phyloP scores from a whole-genome alignment of 2,113 vertebrate species.

The Sylvietta virens region DNA sequence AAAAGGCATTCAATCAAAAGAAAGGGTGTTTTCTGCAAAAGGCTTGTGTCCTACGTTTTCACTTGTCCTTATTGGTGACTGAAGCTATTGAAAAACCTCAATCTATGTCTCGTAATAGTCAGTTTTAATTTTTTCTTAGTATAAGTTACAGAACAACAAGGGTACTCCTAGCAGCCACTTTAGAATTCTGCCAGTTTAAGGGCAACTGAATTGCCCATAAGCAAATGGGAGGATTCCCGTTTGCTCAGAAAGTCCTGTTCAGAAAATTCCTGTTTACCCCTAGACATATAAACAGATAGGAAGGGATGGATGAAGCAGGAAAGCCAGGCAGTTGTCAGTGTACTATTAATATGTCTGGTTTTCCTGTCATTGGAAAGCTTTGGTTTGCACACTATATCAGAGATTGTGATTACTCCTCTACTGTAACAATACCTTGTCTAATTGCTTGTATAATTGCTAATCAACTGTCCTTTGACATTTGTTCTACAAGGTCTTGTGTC shows the following conservation, averaged over 20 bases:
- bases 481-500: neutral
- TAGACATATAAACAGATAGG: neutral
- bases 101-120: neutral
- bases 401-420: neutral
- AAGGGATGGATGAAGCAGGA: neutral
- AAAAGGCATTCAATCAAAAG: conserved; percentile 72
- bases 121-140: neutral
- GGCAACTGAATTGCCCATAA: neutral
- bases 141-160: neutral
- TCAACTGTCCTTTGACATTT: neutral
- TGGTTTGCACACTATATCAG: neutral
- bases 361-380: neutral
- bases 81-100: conserved; percentile 30
- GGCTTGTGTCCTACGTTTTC: conserved; percentile 28
- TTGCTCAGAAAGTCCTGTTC: neutral
- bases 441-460: neutral
- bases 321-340: neutral
- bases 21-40: conserved; percentile 66
- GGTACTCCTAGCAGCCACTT: neutral
- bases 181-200: neutral
- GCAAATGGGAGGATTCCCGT: neutral
- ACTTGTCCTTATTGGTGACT: conserved; percentile 23
- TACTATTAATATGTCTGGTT: neutral
- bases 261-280: neutral
- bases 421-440: neutral